A percentile compares a stretch with the other conserved stretches of the same genome.
phyloP scores from a whole-genome alignment of 2,888 invertebrate genomes.

The Thyatira batis region DNA sequence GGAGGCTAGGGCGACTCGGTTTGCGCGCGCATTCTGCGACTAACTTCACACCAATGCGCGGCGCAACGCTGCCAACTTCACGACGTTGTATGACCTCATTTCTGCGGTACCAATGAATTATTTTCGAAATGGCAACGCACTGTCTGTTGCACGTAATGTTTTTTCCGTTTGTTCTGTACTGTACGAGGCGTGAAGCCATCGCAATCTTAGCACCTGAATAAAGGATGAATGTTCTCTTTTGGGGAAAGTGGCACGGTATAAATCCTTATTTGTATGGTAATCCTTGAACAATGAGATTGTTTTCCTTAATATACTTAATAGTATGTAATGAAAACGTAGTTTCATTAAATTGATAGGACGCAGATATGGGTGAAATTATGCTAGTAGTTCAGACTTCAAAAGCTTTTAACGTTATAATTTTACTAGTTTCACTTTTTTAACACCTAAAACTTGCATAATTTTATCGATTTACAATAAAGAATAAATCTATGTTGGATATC shows the following conservation, averaged over 20 bases:
- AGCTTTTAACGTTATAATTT: too few species aligned
- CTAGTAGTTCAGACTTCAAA: too few species aligned
- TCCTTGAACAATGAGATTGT: too few species aligned
- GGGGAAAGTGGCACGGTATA: not conserved
- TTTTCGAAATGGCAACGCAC: conserved; percentile 75
- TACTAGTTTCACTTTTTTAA: too few species aligned
- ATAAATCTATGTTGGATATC: too few species aligned
- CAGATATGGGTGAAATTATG: too few species aligned
- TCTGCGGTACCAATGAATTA: conserved; percentile 62
- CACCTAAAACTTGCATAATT: too few species aligned
- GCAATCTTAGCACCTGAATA: not conserved
- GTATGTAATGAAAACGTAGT: too few species aligned
- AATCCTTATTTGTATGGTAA: not conserved
- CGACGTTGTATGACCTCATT: conserved; percentile 60
- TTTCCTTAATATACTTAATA: too few species aligned
- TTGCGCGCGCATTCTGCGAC: conserved; percentile 43
- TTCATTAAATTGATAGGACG: too few species aligned
- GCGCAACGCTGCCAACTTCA: conserved; percentile 41
- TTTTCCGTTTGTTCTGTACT: conserved; percentile 33
- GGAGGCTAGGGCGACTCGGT: conserved; percentile 38
- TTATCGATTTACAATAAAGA: too few species aligned
- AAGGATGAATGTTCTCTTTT: not conserved
- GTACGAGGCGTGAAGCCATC: conserved; percentile 3
- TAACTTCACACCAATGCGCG: conserved; percentile 50
- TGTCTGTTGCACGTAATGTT: conserved; percentile 40